These are phyloP conservation scores for Brienomyrus brachyistius DNA, from an alignment of 2,113 vertebrate species.

Conservation along the genomic window DNA sequence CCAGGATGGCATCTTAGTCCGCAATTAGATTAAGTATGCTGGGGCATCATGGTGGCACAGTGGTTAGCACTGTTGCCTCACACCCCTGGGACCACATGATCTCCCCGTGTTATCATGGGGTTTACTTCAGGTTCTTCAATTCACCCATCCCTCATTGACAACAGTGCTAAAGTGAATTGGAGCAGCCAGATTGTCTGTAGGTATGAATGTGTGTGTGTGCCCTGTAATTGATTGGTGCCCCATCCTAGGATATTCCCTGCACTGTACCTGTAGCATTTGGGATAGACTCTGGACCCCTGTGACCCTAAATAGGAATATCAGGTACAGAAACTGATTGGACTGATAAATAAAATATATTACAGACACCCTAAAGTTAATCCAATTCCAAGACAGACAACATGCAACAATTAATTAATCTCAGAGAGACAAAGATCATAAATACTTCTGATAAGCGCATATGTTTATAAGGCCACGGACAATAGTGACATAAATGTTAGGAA, in stretches of 20 bases:
- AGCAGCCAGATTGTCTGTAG: neutral
- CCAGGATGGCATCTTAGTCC: neutral
- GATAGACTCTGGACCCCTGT: neutral
- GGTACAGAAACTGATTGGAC: neutral
- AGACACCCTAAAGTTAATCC: neutral
- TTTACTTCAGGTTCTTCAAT: neutral
- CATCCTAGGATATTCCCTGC: neutral
- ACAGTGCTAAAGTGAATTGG: neutral
- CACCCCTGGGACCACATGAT: neutral
- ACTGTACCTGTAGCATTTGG: neutral
- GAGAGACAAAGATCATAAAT: neutral
- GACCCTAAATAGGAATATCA: neutral
- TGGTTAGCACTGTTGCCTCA: neutral
- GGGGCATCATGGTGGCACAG: neutral
- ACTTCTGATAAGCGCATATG: neutral
- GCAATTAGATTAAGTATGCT: neutral
- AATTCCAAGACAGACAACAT: neutral
- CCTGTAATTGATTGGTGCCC: neutral
- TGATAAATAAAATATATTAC: neutral
- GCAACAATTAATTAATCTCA: neutral
- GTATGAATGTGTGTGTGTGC: neutral
- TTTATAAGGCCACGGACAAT: neutral
- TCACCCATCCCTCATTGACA: neutral
- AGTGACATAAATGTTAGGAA: neutral
- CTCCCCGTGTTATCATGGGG: neutral